Evolutionary conservation across 2,888 invertebrate species (phyloP).

Genomic region (Allolobophora icterica): DNA sequence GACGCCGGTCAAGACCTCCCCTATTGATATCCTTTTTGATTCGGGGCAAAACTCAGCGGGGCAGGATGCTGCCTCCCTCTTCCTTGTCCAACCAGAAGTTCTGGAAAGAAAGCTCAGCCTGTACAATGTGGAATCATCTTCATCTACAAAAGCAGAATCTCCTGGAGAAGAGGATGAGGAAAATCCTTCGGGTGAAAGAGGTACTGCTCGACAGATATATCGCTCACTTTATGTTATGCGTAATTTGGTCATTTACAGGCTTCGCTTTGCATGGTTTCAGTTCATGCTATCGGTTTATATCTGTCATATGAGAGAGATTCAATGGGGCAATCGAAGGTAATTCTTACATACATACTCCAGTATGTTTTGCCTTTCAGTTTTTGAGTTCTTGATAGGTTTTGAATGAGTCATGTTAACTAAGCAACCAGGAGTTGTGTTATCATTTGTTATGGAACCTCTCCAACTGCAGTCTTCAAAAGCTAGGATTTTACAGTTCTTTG

Average conservation of each 20-base stretch:
- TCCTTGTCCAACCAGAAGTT: slow-evolving; percentile 29
- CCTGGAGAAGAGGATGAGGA: slow-evolving; percentile 26
- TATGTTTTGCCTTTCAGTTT: not conserved
- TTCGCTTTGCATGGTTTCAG: not conserved
- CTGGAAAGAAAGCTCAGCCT: slow-evolving; percentile 40
- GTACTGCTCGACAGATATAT: slow-evolving; percentile 7
- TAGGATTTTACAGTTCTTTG: too few species aligned
- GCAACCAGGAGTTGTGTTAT: not conserved
- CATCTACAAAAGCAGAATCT: not conserved
- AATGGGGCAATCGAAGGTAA: slow-evolving; percentile 12
- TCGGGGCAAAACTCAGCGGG: slow-evolving; percentile 35
- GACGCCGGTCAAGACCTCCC: slow-evolving; percentile 41
- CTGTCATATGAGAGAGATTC: not conserved
- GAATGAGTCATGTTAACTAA: not conserved
- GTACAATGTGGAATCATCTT: slow-evolving; percentile 29
- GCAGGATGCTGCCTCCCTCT: not conserved
- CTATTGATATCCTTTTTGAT: slow-evolving; percentile 43
- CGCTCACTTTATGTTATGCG: not conserved
- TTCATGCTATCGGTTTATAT: not conserved
- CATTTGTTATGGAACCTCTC: not conserved
- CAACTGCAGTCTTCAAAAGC: not conserved
- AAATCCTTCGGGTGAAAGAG: not conserved
- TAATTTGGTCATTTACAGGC: not conserved
- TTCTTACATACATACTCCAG: not conserved
- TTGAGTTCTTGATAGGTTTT: not conserved